A percentile compares a stretch with the other conserved stretches of the same genome.
phyloP scores from a whole-genome alignment of 2,113 vertebrate species.

The Monarcha castaneiventris region DNA sequence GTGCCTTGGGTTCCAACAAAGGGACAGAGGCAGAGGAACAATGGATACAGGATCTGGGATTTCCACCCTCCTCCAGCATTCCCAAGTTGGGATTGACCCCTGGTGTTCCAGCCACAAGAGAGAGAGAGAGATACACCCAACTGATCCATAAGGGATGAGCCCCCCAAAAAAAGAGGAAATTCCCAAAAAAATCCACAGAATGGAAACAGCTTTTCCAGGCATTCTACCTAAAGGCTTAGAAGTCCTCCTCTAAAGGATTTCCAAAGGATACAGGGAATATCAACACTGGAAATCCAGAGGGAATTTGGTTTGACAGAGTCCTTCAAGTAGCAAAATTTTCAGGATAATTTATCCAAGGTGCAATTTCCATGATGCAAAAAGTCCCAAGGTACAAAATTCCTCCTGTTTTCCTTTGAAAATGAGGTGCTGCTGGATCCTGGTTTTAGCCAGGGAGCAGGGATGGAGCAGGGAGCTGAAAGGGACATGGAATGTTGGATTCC shows the following conservation, averaged over 20 bases:
- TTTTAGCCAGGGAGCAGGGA: background rate
- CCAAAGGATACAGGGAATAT: background rate
- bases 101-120: accelerated
- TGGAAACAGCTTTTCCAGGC: background rate
- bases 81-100: background rate
- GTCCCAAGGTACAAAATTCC: background rate
- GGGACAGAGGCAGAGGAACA: accelerated
- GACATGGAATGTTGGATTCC: background rate
- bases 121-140: accelerated
- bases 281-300: accelerated
- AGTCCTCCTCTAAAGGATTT: background rate
- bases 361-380: background rate
- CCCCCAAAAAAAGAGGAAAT: background rate
- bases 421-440: background rate
- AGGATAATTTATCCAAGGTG: background rate
- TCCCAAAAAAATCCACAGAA: background rate
- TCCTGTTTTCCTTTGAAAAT: background rate
- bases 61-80: background rate
- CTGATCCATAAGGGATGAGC: background rate
- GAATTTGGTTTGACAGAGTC: background rate
- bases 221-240: accelerated
- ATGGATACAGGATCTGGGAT: accelerated
- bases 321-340: background rate
- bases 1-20: background rate
- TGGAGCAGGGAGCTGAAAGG: background rate